Base-by-base conservation (phyloP, 1,140 invertebrate genomes). In the Zaprionus camerounensis region DNA sequence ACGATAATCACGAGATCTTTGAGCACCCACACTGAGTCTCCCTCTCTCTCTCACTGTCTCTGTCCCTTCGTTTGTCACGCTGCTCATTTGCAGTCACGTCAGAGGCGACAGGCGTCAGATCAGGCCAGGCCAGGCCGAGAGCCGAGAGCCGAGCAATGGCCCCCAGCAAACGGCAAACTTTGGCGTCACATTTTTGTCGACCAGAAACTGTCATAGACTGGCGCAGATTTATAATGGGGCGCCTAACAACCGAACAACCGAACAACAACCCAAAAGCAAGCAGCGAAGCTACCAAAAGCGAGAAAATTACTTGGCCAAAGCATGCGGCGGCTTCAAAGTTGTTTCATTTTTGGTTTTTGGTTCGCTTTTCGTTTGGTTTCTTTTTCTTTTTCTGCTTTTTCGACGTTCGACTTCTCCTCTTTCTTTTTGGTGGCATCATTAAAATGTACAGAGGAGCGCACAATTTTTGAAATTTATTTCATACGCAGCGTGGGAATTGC, bases 401-500 rank as follows among this genome's bases (percentile, higher is more conserved):
- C 31, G 34, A 58, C 56, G 65, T 34, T 67, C 41, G 46, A 20
- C 38, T 67, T 38, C 44, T 28, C 20, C 46, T 51, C 26, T 67
- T 58, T 28, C 53, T 56, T 67, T 76, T 56, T 79, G 81, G 75
- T 84, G 84, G 73, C 84, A 88, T 88, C 84, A 88, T 88, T 88
- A 88, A 88, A 88, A 88, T 88, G 84, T 88, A 88, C 82, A 79
- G 76, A 88, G 84, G 71, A 78, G 78, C 81, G 71, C 78, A 84
- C 85, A 84, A 90, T 72, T 76, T 80, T 66, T 79, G 56, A 78
- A 78, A 87, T 87, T 87, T 87, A 84, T 84, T 88, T 88, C 81
- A 90, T 90, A 88, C 84, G 84, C 84, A 90, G 84, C 85, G 84
- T 88, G 84, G 84, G 84, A 88, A 88, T 90, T 56, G 78, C 68